Evolutionary conservation across 2,113 vertebrate species (phyloP), one percentile per base, ranked within the genome.

Genomic region (Amia ocellicauda): DNA sequence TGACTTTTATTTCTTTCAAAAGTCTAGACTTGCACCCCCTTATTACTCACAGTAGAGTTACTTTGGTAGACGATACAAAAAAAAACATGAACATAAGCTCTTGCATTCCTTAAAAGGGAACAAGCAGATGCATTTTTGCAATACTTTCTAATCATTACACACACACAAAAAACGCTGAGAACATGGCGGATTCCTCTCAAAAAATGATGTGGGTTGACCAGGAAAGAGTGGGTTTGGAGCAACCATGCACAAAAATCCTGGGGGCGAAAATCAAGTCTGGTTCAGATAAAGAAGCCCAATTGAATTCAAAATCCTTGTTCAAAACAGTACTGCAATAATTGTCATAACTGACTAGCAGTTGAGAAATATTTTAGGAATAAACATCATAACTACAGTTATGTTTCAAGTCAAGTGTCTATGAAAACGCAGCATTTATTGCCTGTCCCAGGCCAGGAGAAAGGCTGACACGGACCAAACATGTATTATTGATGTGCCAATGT

Each of bases 41-140:
- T 58, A 66, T 36, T 49, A 54, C 45, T 51, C 50, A 41, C 47
- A 29, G 41, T 28, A 51, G 41, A 62, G 24, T 45, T 72, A 69
- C 60, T 69, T 69, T 68, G 70, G 42, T 42, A 26, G n/a, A 58
- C 27, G 47, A 53, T 24, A n/a, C 19, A 20, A 42, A 24, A 29
- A 63, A n/a, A 16, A 24, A 29, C 11, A 41, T 40, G 27, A 52
- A 22, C 71, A 19, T 28, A 40, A 49, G 28, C 16, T 20, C 19
- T 60, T 62, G 54, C 63, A 62, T 29, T 49, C 74, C 74, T 76
- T 60, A 79, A 78, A 83, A 79, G 72, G 79, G 63, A 84, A 80
- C 20, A 58, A 64, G 45, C 58, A 71, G 75, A 54, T 59, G 73
- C 78, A 82, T 82, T 80, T 80, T 72, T 79, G 69, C 58, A 65